A percentile compares a stretch with the other conserved stretches of the same genome.
These are phyloP conservation scores for Thymallus thymallus DNA, from an alignment of 2,113 vertebrate genomes.

Conservation along the genomic window DNA sequence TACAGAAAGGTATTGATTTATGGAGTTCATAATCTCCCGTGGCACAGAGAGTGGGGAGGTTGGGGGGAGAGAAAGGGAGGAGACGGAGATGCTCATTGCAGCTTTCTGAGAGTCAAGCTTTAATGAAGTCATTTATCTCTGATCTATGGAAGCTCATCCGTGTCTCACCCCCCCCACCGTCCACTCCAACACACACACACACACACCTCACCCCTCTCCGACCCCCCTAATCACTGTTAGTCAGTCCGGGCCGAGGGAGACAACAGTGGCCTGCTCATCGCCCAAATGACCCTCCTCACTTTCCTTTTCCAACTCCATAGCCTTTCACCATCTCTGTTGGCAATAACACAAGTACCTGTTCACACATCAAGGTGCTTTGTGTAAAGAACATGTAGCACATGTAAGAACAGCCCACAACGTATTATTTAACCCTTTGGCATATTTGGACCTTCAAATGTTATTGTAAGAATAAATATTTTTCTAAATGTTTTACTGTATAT, in stretches of 20 bases:
- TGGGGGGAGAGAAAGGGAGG: conserved; percentile 23
- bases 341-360: neutral
- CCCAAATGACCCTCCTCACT: neutral
- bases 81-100: conserved; percentile 60
- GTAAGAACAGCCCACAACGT: too few relatives aligned
- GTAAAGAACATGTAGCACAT: too few relatives aligned
- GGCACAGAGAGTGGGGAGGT: conserved; percentile 47
- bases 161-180: too few relatives aligned
- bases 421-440: neutral
- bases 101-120: conserved; percentile 64
- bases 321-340: neutral
- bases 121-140: conserved; percentile 80
- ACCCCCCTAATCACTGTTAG: neutral
- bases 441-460: neutral
- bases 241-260: too few relatives aligned
- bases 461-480: neutral
- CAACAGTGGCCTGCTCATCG: too few relatives aligned
- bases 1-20: conserved; percentile 71
- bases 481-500: too few relatives aligned
- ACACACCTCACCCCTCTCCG: conserved; percentile 1
- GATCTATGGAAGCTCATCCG: conserved; percentile 63
- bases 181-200: too few relatives aligned
- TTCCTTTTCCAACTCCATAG: neutral
- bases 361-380: too few relatives aligned
- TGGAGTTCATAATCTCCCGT: conserved; percentile 70